Evolutionary conservation across 1,140 invertebrate genomes (phyloP).

Genomic region (Scylla paramamosain): DNA sequence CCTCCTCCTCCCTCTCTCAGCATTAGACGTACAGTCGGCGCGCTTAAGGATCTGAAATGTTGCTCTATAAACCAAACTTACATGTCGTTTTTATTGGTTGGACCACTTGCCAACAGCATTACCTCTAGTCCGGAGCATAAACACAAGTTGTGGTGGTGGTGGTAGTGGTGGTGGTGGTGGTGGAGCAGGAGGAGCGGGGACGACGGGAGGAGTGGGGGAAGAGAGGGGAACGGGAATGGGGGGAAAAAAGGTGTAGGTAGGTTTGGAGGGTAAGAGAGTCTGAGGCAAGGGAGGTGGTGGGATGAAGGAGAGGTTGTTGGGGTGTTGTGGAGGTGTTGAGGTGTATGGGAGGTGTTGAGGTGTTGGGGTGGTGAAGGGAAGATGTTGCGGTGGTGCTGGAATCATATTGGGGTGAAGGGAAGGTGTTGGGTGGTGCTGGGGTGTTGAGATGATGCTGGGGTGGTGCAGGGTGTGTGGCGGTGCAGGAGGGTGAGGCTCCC

Average conservation of each 20-base stretch:
- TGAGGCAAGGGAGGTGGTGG: too few relatives aligned
- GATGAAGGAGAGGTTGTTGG: too few relatives aligned
- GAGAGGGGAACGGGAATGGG: neutral
- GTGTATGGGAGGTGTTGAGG: too few relatives aligned
- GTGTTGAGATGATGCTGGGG: too few relatives aligned
- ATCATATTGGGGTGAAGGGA: too few relatives aligned
- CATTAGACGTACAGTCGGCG: slow-evolving; percentile 41
- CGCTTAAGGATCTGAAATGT: slow-evolving; percentile 48
- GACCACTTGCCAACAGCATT: slow-evolving; percentile 52
- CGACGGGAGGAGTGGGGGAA: neutral
- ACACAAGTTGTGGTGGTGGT: neutral
- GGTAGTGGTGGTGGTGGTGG: neutral
- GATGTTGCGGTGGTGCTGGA: too few relatives aligned
- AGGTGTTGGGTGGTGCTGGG: too few relatives aligned
- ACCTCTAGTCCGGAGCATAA: slow-evolving; percentile 27
- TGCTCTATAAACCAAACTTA: slow-evolving; percentile 56
- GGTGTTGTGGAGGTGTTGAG: too few relatives aligned
- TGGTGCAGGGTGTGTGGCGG: too few relatives aligned
- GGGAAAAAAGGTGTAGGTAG: neutral
- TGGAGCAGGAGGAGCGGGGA: neutral
- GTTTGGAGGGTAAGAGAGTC: too few relatives aligned
- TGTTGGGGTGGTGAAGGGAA: too few relatives aligned
- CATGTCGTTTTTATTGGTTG: slow-evolving; percentile 57
- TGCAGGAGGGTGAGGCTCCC: too few relatives aligned
- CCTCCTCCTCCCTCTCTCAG: neutral